These are phyloP conservation scores for Sylvia borin DNA, from an alignment of 2,797 vertebrate genomes.

Conservation along the genomic window DNA sequence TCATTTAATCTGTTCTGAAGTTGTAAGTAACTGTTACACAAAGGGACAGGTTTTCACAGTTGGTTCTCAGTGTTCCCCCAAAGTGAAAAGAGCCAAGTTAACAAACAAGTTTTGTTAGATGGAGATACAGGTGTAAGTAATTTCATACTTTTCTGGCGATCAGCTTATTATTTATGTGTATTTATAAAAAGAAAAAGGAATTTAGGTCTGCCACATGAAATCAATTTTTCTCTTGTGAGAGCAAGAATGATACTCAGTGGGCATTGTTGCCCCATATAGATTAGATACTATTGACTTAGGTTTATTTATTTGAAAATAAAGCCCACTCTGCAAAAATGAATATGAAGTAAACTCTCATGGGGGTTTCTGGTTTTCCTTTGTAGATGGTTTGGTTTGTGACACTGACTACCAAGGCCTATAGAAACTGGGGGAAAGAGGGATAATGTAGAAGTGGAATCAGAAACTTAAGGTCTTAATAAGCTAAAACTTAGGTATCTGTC, in stretches of 20 bases:
- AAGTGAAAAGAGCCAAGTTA: not conserved
- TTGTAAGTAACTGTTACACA: not conserved
- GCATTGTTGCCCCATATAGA: not conserved
- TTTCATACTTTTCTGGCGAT: not conserved
- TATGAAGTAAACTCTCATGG: not conserved
- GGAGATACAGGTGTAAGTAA: not conserved
- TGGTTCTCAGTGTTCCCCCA: not conserved
- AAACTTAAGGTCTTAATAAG: not conserved
- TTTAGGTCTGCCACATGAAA: not conserved
- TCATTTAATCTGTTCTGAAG: not conserved
- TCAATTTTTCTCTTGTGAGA: not conserved
- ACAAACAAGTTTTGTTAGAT: not conserved
- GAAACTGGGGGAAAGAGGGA: not conserved
- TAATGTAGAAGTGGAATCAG: not conserved
- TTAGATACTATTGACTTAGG: not conserved
- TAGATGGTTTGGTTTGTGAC: not conserved
- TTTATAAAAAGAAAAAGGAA: not conserved
- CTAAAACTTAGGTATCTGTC: not conserved
- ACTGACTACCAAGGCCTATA: not conserved
- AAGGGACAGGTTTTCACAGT: not conserved
- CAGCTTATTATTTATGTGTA: not conserved
- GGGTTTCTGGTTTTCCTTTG: not conserved
- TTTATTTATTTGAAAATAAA: not conserved
- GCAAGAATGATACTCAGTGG: not conserved
- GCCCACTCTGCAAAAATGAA: not conserved